A percentile compares a stretch with the other conserved stretches of the same genome.
phyloP scores from a whole-genome alignment of 2,888 invertebrate genomes.

The Xestoiulus laeticollis region DNA sequence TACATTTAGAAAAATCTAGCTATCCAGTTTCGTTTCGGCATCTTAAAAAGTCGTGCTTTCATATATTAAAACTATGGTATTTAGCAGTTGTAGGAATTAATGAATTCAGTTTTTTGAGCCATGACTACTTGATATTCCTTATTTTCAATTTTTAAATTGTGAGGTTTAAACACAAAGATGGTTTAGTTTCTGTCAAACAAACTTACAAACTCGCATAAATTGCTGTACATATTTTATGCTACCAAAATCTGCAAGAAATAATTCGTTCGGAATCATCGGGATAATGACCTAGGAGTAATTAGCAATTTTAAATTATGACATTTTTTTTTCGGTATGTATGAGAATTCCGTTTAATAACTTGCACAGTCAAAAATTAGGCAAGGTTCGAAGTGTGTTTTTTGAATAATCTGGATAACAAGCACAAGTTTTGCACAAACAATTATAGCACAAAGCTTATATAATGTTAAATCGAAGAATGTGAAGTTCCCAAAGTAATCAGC shows the following conservation, averaged over 20 bases:
- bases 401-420: background rate
- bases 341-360: background rate
- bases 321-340: background rate
- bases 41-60: background rate
- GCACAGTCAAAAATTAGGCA: background rate
- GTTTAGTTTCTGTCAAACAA: background rate
- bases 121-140: background rate
- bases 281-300: background rate
- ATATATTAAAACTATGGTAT: background rate
- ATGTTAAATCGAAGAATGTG: background rate
- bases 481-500: background rate
- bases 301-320: background rate
- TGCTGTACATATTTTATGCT: constrained; percentile 3
- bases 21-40: background rate
- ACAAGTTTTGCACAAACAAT: constrained; percentile 43
- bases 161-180: background rate
- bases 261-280: background rate
- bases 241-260: background rate
- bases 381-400: background rate
- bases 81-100: background rate
- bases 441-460: constrained; percentile 23
- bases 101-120: background rate
- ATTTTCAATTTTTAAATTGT: background rate
- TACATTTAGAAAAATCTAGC: constrained; percentile 4
- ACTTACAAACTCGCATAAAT: background rate